These are phyloP conservation scores for Dendropsophus ebraccatus DNA, from an alignment of 2,113 vertebrate genomes.

Conservation along the genomic window DNA sequence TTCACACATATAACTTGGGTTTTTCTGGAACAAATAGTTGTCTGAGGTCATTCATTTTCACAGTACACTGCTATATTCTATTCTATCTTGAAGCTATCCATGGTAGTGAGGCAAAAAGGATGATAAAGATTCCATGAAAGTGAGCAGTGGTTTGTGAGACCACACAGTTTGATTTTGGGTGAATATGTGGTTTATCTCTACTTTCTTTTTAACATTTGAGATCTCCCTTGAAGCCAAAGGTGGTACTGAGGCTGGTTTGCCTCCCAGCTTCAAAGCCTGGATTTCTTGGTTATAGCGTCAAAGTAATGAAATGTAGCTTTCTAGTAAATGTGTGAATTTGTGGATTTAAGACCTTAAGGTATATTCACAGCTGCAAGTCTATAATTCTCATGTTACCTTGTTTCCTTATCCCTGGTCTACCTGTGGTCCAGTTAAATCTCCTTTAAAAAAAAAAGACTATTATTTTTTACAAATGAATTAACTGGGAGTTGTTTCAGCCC, in stretches of 20 bases:
- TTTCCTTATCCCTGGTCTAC: background rate
- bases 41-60: background rate
- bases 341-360: background rate
- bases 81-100: background rate
- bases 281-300: background rate
- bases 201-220: conserved; percentile 20
- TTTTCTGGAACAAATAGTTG: background rate
- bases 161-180: conserved; percentile 37
- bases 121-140: background rate
- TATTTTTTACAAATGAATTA: background rate
- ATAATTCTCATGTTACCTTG: background rate
- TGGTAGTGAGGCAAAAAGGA: background rate
- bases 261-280: conserved; percentile 34
- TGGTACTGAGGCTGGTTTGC: conserved; percentile 33
- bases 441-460: too few species aligned
- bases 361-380: background rate
- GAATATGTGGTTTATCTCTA: conserved; percentile 42
- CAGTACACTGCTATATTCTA: background rate
- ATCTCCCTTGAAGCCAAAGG: background rate
- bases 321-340: background rate
- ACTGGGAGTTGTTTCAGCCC: background rate
- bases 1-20: background rate
- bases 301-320: too few species aligned
- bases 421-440: too few species aligned
- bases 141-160: background rate